These are phyloP conservation scores for Emesis russula DNA, from an alignment of 2,888 invertebrate species.

Conservation along the genomic window DNA sequence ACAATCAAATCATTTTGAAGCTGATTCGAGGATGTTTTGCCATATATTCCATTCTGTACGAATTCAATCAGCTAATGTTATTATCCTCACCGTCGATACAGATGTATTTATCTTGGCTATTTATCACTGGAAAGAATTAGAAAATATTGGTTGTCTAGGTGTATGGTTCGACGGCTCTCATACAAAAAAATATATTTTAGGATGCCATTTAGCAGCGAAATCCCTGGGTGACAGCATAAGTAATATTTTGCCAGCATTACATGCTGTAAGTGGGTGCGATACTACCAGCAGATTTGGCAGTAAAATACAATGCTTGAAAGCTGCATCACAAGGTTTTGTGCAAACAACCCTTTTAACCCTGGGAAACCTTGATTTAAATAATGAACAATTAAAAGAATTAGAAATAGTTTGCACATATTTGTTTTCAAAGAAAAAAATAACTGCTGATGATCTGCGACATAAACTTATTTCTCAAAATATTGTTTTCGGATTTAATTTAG, in stretches of 20 bases:
- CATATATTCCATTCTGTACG: not conserved
- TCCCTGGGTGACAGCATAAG: conserved; percentile 81
- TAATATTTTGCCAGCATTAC: conserved; percentile 87
- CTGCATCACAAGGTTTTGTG: conserved; percentile 49
- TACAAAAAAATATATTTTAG: not conserved
- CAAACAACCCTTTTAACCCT: conserved; percentile 68
- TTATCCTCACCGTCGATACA: conserved; percentile 80
- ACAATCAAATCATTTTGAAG: conserved; percentile 3
- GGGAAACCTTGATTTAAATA: conserved; percentile 72
- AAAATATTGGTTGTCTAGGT: not conserved
- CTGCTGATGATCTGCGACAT: not conserved
- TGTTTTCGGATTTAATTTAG: not conserved
- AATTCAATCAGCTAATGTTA: not conserved
- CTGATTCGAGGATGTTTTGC: not conserved
- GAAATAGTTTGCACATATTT: not conserved
- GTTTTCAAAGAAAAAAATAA: not conserved
- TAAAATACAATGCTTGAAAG: conserved; percentile 69
- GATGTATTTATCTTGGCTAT: conserved; percentile 74
- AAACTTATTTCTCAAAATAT: conserved; percentile 6
- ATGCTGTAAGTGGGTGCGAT: conserved; percentile 56
- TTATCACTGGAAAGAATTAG: no score
- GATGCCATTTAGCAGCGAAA: conserved; percentile 81
- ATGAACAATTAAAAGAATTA: conserved; percentile 41
- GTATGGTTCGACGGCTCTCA: conserved; percentile 1
- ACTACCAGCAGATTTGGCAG: conserved; percentile 75